Evolutionary conservation across 2,797 vertebrate species (phyloP), one percentile per base, ranked within the genome.

Genomic region (Gobio occitaniae): DNA sequence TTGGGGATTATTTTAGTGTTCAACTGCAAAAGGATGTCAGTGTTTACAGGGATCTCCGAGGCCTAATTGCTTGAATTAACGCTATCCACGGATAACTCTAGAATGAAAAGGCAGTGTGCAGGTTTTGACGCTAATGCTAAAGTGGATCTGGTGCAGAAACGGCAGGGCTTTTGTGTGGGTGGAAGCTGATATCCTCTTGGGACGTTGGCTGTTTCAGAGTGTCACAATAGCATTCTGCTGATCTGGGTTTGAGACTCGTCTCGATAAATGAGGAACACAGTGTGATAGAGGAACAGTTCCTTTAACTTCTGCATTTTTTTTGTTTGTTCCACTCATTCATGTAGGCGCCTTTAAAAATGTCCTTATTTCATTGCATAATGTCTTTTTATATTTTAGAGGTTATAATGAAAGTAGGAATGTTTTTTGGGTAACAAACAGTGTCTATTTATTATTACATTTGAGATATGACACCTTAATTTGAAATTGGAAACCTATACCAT

Each of bases 111-210:
- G 7, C 21, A 80, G 61, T 19, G 41, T 76, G 77, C 77, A 70
- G 74, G 82, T 80, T 79, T 74, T 79, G 38, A 83, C 48, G 65
- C 83, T 56, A 79, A 78, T 71, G 48, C 71, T 59, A 78, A 85
- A 85, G 84, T 80, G 71, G 80, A 86, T 83, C 82, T 48, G 68
- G 69, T 83, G 80, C 70, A 68, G 75, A 76, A 86, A 86, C 70
- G 71, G 80, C 69, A 66, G 36, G 80, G 74, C 78, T 79, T 84
- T 78, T 89, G 87, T 88, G 74, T 80, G 87, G 80, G 84, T 86
- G 80, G 76, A 88, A 90, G 78, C 52, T 80, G 89, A 91, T 89
- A 87, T 80, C 84, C 88, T 87, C 86, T 32, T 65, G 88, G 88
- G 90, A 90, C 59, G 69, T 52, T 12, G 59, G 66, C 74, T 65